Evolutionary conservation across 2,888 invertebrate genomes (phyloP).

Genomic region (Pterostichus niger): DNA sequence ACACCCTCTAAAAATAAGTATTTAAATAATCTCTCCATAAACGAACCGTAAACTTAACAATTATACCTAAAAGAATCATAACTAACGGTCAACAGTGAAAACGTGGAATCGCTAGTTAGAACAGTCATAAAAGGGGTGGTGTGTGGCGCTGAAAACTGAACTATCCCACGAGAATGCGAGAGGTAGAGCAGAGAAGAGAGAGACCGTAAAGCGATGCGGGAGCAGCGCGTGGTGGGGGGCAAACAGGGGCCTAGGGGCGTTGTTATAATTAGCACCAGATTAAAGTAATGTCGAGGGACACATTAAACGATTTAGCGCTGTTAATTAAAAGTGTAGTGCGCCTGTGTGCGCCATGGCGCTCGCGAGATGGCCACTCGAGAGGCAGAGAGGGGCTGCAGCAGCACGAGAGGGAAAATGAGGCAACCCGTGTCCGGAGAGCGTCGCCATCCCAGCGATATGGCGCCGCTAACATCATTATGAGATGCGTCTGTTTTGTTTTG

Average conservation of each 20-base stretch:
- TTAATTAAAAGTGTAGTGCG: conserved; percentile 79
- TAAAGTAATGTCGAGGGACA: conserved; percentile 83
- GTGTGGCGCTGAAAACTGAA: conserved; percentile 26
- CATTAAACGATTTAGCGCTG: conserved; percentile 80
- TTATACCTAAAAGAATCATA: conserved; percentile 35
- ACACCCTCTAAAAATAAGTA: conserved; percentile 1
- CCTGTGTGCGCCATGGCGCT: conserved; percentile 69
- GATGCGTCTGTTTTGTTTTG: conserved; percentile 38
- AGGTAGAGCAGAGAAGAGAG: background rate
- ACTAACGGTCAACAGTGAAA: background rate
- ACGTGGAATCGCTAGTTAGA: conserved; percentile 17
- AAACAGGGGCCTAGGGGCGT: conserved; percentile 71
- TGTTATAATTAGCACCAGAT: conserved; percentile 83
- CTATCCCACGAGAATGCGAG: conserved; percentile 24
- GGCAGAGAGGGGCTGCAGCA: background rate
- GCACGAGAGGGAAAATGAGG: conserved; percentile 78
- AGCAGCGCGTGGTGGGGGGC: conserved; percentile 69
- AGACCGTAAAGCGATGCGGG: too few species aligned
- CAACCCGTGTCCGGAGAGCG: conserved; percentile 86
- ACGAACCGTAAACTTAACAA: background rate
- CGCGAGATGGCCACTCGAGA: conserved; percentile 55
- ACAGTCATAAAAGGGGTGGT: conserved; percentile 36
- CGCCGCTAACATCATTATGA: conserved; percentile 37
- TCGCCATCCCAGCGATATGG: conserved; percentile 33
- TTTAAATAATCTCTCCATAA: conserved; percentile 16